Evolutionary conservation across 2,888 invertebrate genomes (phyloP), one percentile per base, ranked within the genome.

Genomic region (Athrips mouffetella): DNA sequence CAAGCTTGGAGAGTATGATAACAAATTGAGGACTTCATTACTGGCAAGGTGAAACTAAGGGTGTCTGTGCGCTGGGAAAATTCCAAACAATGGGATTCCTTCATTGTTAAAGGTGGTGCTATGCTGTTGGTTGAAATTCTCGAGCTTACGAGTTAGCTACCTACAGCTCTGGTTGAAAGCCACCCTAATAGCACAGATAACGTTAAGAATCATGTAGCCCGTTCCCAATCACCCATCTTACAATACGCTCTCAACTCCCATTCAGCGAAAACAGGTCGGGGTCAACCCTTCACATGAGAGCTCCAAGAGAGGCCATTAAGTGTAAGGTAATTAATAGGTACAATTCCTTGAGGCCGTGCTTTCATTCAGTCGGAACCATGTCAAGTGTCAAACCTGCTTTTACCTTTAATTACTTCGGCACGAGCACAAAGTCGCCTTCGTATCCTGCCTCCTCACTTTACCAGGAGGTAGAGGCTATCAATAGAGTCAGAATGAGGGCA

Each of bases 351-450:
- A 35, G 18, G 37, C 41, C 51, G 40, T 33, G 39, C 39, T 45
- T 45, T 40, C 42, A 46, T 50, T 52, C 50, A 47, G 16, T 40
- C 51, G 47, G 37, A 49, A 55, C 48, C 49, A 52, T 52, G 54
- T 55, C 52, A 55, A 55, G 56, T 52, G 52, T 48, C 49, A 35
- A 50, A 51, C 49, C 44, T 39, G 48, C 49, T 41, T 45, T 37
- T 51, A 48, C 51, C 50, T 54, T 51, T 52, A 47, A 54, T 50
- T 53, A 53, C 47, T n/a, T n/a, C 20, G 23, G 8, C 48, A 48
- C 41, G 29, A n/a, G 20, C 21, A 8, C 10, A 40, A 30, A 30
- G 3, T 30, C 30, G n/a, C 33, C 13, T n/a, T n/a, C n/a, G n/a
- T n/a, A n/a, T n/a, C 5, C 33, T 33, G 13, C 15, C 25, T 25